Evolutionary conservation across 2,113 vertebrate species (phyloP).

Genomic region (Solenodon paradoxus): DNA sequence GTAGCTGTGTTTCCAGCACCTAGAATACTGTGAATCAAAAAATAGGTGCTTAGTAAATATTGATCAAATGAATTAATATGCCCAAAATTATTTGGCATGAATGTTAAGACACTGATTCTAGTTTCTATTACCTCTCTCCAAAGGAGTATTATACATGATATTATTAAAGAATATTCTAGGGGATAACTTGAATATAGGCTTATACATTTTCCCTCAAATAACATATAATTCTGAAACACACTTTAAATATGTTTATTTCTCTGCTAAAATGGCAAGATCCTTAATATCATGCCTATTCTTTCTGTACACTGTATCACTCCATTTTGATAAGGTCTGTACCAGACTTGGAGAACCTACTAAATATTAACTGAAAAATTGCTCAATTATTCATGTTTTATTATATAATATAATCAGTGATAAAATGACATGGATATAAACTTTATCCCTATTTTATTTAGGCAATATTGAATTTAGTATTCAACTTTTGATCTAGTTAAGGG

Average conservation of each 20-base stretch:
- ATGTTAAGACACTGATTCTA: background rate
- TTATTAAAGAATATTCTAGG: slow-evolving; percentile 15
- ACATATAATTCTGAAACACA: background rate
- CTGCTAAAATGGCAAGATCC: background rate
- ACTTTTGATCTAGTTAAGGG: background rate
- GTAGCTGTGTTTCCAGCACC: background rate
- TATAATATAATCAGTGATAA: slow-evolving; percentile 3
- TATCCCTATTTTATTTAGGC: background rate
- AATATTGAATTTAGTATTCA: background rate
- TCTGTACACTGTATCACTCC: background rate
- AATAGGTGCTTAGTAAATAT: background rate
- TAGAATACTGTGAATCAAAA: background rate
- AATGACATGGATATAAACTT: background rate
- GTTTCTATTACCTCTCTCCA: background rate
- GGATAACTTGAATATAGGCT: background rate
- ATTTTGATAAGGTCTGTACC: background rate
- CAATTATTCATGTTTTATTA: slow-evolving; percentile 22
- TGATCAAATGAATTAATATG: background rate
- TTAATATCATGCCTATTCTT: background rate
- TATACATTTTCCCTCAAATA: background rate
- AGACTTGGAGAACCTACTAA: background rate
- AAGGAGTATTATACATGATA: background rate
- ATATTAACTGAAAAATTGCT: background rate
- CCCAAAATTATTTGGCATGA: background rate
- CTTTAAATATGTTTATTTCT: background rate